Percentiles rank a stretch among this genome's conserved stretches.
These are phyloP conservation scores for Sylvia borin DNA, from an alignment of 2,797 vertebrate genomes.

Conservation along the genomic window DNA sequence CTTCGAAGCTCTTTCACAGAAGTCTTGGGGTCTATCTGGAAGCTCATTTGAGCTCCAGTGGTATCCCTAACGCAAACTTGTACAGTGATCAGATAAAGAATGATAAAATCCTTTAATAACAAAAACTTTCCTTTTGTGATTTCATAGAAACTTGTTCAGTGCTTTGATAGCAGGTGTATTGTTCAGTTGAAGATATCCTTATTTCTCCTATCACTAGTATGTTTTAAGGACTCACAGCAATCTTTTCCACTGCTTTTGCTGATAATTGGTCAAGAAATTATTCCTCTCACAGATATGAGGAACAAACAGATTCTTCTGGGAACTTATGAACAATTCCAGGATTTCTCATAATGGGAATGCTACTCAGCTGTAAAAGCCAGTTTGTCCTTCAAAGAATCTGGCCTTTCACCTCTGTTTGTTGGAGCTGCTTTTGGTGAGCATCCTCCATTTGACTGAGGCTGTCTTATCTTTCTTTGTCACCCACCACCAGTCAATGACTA, in stretches of 20 bases:
- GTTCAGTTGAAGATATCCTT: not conserved
- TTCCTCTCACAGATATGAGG: not conserved
- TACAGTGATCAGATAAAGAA: not conserved
- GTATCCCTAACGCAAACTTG: not conserved
- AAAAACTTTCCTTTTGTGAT: not conserved
- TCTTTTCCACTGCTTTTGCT: not conserved
- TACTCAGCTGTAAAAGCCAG: not conserved
- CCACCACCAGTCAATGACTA: not conserved
- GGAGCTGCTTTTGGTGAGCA: not conserved
- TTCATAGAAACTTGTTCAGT: not conserved
- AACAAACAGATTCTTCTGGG: not conserved
- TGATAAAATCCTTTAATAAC: not conserved
- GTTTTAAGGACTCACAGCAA: not conserved
- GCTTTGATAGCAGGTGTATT: not conserved
- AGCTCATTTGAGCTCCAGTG: not conserved
- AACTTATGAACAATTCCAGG: not conserved
- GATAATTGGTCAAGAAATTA: not conserved
- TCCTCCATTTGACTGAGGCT: not conserved
- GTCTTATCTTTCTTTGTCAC: not conserved
- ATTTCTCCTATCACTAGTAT: not conserved
- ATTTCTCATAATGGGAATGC: not conserved
- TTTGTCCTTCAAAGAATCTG: not conserved
- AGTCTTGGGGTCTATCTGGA: not conserved
- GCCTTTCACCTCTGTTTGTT: not conserved
- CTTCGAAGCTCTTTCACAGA: not conserved